phyloP scores from a whole-genome alignment of 2,113 vertebrate genomes.

The Cettia cetti region DNA sequence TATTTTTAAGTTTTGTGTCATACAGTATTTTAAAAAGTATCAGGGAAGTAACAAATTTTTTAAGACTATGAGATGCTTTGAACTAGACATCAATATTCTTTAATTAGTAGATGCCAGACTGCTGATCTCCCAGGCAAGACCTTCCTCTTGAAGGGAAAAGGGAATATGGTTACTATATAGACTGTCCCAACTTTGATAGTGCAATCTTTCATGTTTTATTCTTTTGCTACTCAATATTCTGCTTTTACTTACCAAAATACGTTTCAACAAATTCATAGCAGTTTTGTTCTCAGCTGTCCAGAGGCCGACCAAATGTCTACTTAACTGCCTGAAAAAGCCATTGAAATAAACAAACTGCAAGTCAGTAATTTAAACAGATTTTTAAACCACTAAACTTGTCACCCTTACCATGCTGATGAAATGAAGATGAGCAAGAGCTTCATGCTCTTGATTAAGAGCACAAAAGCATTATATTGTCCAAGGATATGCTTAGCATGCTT shows the following conservation, averaged over 20 bases:
- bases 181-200: not conserved
- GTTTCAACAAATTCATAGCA: slow-evolving; percentile 92
- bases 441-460: not conserved
- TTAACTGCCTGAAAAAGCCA: slow-evolving; percentile 86
- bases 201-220: not conserved
- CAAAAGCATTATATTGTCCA: not conserved
- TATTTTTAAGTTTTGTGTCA: not conserved
- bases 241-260: slow-evolving; percentile 89
- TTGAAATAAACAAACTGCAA: not conserved
- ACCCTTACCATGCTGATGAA: slow-evolving; percentile 24
- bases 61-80: not conserved
- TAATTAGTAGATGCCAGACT: not conserved
- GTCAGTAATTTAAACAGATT: not conserved
- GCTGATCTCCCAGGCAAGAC: not conserved
- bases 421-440: slow-evolving; percentile 22
- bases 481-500: slow-evolving; percentile 27
- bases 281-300: slow-evolving; percentile 95
- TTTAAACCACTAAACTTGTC: not conserved
- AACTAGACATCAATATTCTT: not conserved
- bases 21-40: not conserved
- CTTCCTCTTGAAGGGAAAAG: not conserved
- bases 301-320: slow-evolving; percentile 96
- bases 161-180: not conserved
- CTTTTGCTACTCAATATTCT: not conserved
- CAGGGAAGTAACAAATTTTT: not conserved